phyloP scores from a whole-genome alignment of 2,113 vertebrate genomes.

The Prietella phreatophila region DNA sequence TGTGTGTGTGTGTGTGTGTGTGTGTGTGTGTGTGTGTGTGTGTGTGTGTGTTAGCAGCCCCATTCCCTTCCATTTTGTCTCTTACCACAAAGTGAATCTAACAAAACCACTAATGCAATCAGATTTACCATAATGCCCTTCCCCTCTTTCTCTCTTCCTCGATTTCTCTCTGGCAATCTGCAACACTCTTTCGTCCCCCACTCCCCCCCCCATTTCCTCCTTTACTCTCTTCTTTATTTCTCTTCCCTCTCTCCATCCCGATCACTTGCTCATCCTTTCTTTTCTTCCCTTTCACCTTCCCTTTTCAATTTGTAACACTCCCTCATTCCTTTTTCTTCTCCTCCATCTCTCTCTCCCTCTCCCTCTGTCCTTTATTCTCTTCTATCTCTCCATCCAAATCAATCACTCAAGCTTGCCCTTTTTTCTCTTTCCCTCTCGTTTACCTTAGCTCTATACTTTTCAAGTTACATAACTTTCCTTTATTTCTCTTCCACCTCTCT shows the following conservation, averaged over 20 bases:
- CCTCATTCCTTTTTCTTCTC: background rate
- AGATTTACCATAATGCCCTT: background rate
- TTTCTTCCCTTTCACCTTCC: background rate
- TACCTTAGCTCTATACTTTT: background rate
- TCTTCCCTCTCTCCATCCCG: background rate
- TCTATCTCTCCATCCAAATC: background rate
- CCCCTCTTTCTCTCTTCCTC: constrained; percentile 3
- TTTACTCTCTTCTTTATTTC: background rate
- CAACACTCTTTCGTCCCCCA: background rate
- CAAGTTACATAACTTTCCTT: background rate
- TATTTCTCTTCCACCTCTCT: background rate
- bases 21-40: constrained; percentile 2
- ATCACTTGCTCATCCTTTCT: background rate
- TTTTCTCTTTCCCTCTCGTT: background rate
- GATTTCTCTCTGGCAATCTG: background rate
- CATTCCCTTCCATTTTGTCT: constrained; percentile 19
- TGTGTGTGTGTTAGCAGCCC: background rate
- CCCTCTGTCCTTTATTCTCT: background rate
- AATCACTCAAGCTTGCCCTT: background rate
- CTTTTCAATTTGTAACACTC: background rate
- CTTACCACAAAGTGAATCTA: constrained; percentile 36
- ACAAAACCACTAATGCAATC: constrained; percentile 38
- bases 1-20: constrained; percentile 1
- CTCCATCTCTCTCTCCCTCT: background rate
- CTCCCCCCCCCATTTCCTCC: background rate